Evolutionary conservation across 2,797 vertebrate species (phyloP).

Genomic region (Pelodytes ibericus): DNA sequence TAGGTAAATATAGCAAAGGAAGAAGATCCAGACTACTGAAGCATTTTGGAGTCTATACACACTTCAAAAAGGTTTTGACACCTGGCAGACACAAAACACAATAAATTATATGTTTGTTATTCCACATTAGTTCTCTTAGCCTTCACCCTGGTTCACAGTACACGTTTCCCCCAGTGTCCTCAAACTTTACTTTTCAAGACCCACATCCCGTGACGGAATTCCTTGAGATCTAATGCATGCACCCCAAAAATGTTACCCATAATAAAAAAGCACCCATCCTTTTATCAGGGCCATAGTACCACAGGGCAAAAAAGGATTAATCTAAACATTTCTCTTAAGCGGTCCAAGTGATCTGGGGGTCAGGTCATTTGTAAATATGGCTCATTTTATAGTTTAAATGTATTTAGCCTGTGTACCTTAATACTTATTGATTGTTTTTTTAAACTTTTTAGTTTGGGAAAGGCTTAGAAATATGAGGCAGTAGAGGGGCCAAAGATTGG

Average conservation of each 20-base stretch:
- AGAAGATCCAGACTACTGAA: too few relatives aligned
- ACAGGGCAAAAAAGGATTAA: not conserved
- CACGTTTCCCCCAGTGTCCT: conserved; percentile 8
- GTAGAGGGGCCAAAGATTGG: too few relatives aligned
- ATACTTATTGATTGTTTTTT: too few relatives aligned
- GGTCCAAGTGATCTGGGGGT: not conserved
- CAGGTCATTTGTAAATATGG: too few relatives aligned
- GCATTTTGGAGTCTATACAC: conserved; percentile 1
- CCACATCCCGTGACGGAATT: conserved; percentile 25
- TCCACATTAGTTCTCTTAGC: not conserved
- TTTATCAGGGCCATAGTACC: conserved; percentile 19
- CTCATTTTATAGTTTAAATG: too few relatives aligned
- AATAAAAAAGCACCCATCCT: conserved; percentile 19
- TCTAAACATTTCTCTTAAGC: not conserved
- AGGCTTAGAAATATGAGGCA: too few relatives aligned
- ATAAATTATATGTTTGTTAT: not conserved
- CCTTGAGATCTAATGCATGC: conserved; percentile 38
- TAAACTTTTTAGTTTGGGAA: too few relatives aligned
- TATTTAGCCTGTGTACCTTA: too few relatives aligned
- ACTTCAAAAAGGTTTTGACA: conserved; percentile 42
- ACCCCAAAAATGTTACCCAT: conserved; percentile 21
- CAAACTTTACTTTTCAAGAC: conserved; percentile 1
- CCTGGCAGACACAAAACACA: conserved; percentile 16
- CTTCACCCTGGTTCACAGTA: not conserved
- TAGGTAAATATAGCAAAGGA: too few relatives aligned